phyloP scores from a whole-genome alignment of 2,888 invertebrate species.

The Orchesella flavescens region DNA sequence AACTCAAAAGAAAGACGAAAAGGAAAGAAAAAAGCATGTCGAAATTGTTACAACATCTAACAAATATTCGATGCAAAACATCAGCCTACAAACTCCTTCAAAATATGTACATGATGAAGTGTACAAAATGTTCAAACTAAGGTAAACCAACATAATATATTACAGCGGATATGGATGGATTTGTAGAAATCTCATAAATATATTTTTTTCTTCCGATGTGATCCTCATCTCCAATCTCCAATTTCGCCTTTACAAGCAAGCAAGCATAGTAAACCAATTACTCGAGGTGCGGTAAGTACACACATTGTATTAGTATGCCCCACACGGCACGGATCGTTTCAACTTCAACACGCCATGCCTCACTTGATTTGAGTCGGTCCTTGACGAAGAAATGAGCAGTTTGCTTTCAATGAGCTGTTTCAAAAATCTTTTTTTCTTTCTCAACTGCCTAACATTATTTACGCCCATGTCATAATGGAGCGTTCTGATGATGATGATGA shows the following conservation, averaged over 20 bases:
- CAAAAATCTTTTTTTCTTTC: conserved; percentile 34
- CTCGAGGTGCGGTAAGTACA: neutral
- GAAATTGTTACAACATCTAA: no score
- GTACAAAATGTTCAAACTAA: no score
- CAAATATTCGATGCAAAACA: no score
- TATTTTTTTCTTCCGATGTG: no score
- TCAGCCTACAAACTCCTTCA: no score
- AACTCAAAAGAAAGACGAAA: neutral
- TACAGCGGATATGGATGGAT: no score
- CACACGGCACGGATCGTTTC: conserved; percentile 24
- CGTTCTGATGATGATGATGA: neutral
- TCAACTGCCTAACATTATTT: conserved; percentile 38
- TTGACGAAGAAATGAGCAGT: conserved; percentile 47
- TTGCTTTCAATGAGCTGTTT: conserved; percentile 58
- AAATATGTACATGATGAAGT: no score
- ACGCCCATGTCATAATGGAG: conserved; percentile 49
- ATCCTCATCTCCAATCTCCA: no score
- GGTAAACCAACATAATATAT: no score
- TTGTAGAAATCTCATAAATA: no score
- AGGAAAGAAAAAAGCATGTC: no score
- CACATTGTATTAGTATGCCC: conserved; percentile 34
- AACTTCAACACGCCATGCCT: neutral
- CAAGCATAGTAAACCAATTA: conserved; percentile 13
- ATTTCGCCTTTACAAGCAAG: neutral
- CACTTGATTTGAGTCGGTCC: conserved; percentile 38